phyloP scores from a whole-genome alignment of 2,797 vertebrate species.

The Sebastes paucispinis region DNA sequence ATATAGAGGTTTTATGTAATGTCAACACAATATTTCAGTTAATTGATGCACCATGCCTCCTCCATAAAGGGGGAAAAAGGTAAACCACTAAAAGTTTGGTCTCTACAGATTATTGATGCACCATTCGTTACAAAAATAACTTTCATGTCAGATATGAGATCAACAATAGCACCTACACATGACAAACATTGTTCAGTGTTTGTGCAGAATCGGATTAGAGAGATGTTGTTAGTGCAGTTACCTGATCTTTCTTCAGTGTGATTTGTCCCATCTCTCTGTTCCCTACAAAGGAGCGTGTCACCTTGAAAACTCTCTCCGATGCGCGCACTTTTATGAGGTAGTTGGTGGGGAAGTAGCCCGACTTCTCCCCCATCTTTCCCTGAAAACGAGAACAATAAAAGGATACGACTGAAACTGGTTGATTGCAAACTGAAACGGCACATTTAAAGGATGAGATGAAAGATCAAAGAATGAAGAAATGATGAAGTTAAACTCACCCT shows the following conservation, averaged over 20 bases:
- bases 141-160: too few relatives aligned
- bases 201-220: neutral
- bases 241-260: conserved; percentile 95
- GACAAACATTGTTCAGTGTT: too few relatives aligned
- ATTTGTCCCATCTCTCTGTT: conserved; percentile 95
- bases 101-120: neutral
- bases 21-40: too few relatives aligned
- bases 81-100: too few relatives aligned
- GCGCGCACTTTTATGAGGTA: conserved; percentile 92
- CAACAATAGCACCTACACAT: too few relatives aligned
- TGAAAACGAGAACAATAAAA: neutral
- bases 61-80: too few relatives aligned
- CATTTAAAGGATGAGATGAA: neutral
- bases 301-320: conserved; percentile 89
- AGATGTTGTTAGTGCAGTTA: conserved; percentile 44
- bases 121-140: too few relatives aligned
- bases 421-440: neutral
- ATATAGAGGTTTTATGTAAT: too few relatives aligned
- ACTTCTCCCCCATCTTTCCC: conserved; percentile 84
- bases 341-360: conserved; percentile 87
- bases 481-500: conserved; percentile 79
- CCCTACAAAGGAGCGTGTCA: conserved; percentile 91
- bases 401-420: neutral
- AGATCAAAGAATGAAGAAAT: neutral
- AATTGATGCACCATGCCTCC: fast-evolving